phyloP scores from a whole-genome alignment of 2,113 vertebrate genomes.

The Hemibagrus wyckioides region DNA sequence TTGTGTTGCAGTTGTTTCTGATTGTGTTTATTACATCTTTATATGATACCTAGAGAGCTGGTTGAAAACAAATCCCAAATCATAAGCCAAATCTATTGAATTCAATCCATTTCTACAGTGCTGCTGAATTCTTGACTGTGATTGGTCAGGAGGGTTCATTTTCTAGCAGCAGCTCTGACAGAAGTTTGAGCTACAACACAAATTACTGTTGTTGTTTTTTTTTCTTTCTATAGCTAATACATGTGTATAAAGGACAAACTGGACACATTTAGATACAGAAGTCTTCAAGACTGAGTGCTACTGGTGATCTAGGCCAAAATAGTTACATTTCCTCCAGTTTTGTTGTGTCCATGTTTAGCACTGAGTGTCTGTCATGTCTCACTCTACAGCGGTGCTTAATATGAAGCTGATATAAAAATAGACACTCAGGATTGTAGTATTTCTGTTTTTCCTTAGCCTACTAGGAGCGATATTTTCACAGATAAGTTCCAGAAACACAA shows the following conservation, averaged over 20 bases:
- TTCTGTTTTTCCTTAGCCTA: too few relatives aligned
- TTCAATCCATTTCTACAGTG: background rate
- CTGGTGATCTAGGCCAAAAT: too few relatives aligned
- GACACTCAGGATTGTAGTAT: too few relatives aligned
- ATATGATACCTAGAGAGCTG: slow-evolving; percentile 1
- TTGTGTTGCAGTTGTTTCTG: background rate
- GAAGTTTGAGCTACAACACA: background rate
- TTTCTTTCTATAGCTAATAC: background rate
- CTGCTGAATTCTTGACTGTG: background rate
- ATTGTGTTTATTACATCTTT: slow-evolving; percentile 11
- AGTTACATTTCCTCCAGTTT: too few relatives aligned
- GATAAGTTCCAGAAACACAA: too few relatives aligned
- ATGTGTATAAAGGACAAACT: background rate
- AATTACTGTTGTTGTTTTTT: background rate
- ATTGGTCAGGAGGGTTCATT: background rate
- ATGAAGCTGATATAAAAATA: too few relatives aligned
- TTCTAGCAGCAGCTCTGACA: background rate
- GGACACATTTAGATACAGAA: too few relatives aligned
- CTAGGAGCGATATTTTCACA: too few relatives aligned
- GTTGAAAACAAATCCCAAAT: slow-evolving; percentile 30
- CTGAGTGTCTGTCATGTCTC: too few relatives aligned
- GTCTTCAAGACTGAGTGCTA: background rate
- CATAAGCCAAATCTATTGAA: background rate
- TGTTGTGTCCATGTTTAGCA: too few relatives aligned
- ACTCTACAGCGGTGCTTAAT: too few relatives aligned